Percentiles rank a stretch among this genome's conserved stretches.
Evolutionary conservation across 2,888 invertebrate species (phyloP).

Genomic region (Oegoconia quadripuncta): DNA sequence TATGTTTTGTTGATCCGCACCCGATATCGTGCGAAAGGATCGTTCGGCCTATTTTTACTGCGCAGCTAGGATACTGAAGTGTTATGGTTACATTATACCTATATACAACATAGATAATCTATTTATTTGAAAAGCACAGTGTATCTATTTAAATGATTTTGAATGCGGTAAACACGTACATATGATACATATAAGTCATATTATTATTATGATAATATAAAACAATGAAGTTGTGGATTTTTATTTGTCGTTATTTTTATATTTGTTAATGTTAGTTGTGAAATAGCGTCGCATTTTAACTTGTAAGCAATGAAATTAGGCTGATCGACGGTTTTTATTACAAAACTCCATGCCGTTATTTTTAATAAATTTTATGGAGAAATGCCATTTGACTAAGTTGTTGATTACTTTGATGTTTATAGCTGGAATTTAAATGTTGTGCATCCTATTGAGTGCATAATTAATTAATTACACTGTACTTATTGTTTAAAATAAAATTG

Average conservation of each 20-base stretch:
- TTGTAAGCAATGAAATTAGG: constrained; percentile 28
- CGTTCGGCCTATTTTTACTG: constrained; percentile 28
- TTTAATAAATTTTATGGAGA: constrained; percentile 34
- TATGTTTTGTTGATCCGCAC: constrained; percentile 17
- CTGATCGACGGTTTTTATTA: constrained; percentile 24
- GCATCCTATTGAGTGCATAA: constrained; percentile 51
- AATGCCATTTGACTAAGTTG: constrained; percentile 48
- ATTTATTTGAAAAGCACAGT: constrained; percentile 11
- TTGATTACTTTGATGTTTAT: constrained; percentile 46
- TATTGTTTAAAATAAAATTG: constrained; percentile 53
- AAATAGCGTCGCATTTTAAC: constrained; percentile 19
- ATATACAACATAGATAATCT: constrained; percentile 1
- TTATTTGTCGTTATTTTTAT: constrained; percentile 13
- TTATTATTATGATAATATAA: constrained; percentile 8
- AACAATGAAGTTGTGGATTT: constrained; percentile 6
- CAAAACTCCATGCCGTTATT: constrained; percentile 33
- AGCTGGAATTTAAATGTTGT: constrained; percentile 43
- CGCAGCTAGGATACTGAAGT: constrained; percentile 12
- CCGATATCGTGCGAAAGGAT: constrained; percentile 10
- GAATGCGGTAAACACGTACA: constrained; percentile 10
- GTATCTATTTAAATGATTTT: too few species aligned
- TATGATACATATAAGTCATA: too few species aligned
- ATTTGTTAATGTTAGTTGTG: constrained; percentile 19
- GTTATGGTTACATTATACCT: constrained; percentile 1
- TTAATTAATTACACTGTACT: constrained; percentile 67